Percentiles rank a stretch among this genome's conserved stretches.
These are phyloP conservation scores for Caenorhabditis japonica DNA, from an alignment of 2,888 invertebrate species.

Conservation along the genomic window DNA sequence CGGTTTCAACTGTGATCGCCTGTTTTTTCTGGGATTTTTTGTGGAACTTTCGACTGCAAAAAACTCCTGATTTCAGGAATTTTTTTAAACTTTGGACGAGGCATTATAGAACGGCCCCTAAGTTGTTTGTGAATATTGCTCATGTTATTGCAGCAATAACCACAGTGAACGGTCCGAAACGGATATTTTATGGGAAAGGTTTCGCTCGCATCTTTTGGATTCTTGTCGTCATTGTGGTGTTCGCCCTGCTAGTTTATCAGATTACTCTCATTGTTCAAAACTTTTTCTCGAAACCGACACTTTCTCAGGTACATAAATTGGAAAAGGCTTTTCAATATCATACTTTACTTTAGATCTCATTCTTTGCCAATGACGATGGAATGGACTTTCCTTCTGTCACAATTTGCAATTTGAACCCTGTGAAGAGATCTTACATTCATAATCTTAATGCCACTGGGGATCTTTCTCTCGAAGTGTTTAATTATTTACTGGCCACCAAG, in stretches of 20 bases:
- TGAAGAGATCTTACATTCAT: slow-evolving; percentile 59
- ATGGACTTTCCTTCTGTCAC: slow-evolving; percentile 69
- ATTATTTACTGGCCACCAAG: slow-evolving; percentile 55
- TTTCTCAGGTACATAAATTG: slow-evolving; percentile 35
- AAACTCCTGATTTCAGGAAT: too few relatives aligned
- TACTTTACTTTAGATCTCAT: too few relatives aligned
- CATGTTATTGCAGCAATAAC: slow-evolving; percentile 65
- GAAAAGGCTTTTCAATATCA: not conserved
- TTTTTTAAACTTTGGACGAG: too few relatives aligned
- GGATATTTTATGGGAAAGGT: slow-evolving; percentile 60
- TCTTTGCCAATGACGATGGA: slow-evolving; percentile 64
- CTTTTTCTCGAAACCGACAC: slow-evolving; percentile 37
- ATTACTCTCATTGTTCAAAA: slow-evolving; percentile 20
- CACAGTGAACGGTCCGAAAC: slow-evolving; percentile 68
- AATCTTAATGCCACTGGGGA: slow-evolving; percentile 54
- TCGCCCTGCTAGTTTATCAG: slow-evolving; percentile 39
- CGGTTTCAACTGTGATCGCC: too few relatives aligned
- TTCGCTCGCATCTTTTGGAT: slow-evolving; percentile 43
- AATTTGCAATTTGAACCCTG: slow-evolving; percentile 69
- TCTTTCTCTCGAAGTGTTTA: slow-evolving; percentile 42
- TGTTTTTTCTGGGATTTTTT: too few relatives aligned
- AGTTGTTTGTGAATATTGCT: too few relatives aligned
- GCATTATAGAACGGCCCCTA: too few relatives aligned
- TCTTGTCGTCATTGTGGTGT: slow-evolving; percentile 10
- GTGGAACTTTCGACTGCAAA: too few relatives aligned